phyloP scores from a whole-genome alignment of 1,140 invertebrate genomes.

The Parapsyche elsis region DNA sequence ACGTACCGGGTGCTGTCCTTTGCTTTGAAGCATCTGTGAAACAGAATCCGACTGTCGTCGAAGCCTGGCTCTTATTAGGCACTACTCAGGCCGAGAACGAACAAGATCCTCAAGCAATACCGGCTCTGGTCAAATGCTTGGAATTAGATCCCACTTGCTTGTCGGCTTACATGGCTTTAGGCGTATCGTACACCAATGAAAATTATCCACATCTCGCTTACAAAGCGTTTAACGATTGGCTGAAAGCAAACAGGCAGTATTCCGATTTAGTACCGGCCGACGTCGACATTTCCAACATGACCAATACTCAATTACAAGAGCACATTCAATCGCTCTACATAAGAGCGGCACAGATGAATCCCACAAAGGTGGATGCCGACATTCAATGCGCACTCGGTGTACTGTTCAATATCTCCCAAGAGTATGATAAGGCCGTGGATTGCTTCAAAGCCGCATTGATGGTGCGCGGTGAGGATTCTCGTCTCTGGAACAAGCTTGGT shows the following conservation, averaged over 20 bases:
- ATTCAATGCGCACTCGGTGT: slow-evolving; percentile 96
- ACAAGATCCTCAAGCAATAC: slow-evolving; percentile 88
- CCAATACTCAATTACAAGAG: slow-evolving; percentile 61
- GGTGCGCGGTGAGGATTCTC: slow-evolving; percentile 86
- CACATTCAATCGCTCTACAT: slow-evolving; percentile 85
- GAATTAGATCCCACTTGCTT: slow-evolving; percentile 84
- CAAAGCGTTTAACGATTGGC: slow-evolving; percentile 81
- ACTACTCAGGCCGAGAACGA: slow-evolving; percentile 90
- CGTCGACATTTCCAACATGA: slow-evolving; percentile 61
- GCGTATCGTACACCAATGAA: slow-evolving; percentile 97
- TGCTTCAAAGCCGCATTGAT: slow-evolving; percentile 93
- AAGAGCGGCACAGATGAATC: slow-evolving; percentile 84
- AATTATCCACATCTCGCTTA: slow-evolving; percentile 82
- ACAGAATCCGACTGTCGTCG: slow-evolving; percentile 81
- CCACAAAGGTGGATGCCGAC: slow-evolving; percentile 87
- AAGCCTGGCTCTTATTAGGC: slow-evolving; percentile 86
- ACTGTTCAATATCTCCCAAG: slow-evolving; percentile 92
- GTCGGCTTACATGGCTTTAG: slow-evolving; percentile 88
- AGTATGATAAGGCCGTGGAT: slow-evolving; percentile 96
- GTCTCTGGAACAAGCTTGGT: slow-evolving; percentile 97
- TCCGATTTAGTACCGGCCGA: slow-evolving; percentile 74
- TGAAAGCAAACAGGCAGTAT: slow-evolving; percentile 88
- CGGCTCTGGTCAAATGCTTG: slow-evolving; percentile 88
- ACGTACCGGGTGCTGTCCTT: slow-evolving; percentile 94
- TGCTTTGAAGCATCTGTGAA: slow-evolving; percentile 96